A percentile compares a stretch with the other conserved stretches of the same genome.
Conservation (phyloP, 2,888 invertebrate species). For the Tribolium freemani region DNA sequence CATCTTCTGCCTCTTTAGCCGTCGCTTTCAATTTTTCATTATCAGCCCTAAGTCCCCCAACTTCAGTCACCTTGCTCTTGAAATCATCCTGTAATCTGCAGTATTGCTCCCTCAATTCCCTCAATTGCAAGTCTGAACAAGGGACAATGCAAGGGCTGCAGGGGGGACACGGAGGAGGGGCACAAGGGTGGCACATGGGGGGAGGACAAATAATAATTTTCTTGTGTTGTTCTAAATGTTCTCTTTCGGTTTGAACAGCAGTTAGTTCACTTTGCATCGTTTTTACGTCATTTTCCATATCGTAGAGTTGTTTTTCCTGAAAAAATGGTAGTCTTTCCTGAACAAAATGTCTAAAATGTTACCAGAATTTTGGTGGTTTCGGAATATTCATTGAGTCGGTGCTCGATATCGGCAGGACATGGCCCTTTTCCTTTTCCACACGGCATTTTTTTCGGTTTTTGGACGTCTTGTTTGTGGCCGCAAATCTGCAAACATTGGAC, state of each 20-base stretch:
- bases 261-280: slow-evolving; percentile 71
- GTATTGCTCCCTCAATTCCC: slow-evolving; percentile 74
- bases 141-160: slow-evolving; percentile 43
- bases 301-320: slow-evolving; percentile 74
- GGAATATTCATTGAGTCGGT: slow-evolving; percentile 66
- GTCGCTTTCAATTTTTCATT: slow-evolving; percentile 69
- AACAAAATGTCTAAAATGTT: slow-evolving; percentile 3
- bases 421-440: slow-evolving; percentile 62
- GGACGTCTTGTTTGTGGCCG: slow-evolving; percentile 14
- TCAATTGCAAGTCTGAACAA: slow-evolving; percentile 70
- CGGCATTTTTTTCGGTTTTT: slow-evolving; percentile 37
- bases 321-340: no score
- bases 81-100: slow-evolving; percentile 77
- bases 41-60: slow-evolving; percentile 71
- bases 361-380: slow-evolving; percentile 68
- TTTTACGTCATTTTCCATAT: slow-evolving; percentile 74
- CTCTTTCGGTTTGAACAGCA: slow-evolving; percentile 70
- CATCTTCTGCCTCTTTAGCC: slow-evolving; percentile 65
- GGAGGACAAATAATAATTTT: slow-evolving; percentile 51
- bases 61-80: slow-evolving; percentile 78
- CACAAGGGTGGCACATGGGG: slow-evolving; percentile 13
- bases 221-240: slow-evolving; percentile 67
- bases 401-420: slow-evolving; percentile 68
- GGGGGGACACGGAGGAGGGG: slow-evolving; percentile 38
- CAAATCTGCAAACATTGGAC: slow-evolving; percentile 20